Evolutionary conservation across 2,113 vertebrate species (phyloP).

Genomic region (Oenanthe melanoleuca): DNA sequence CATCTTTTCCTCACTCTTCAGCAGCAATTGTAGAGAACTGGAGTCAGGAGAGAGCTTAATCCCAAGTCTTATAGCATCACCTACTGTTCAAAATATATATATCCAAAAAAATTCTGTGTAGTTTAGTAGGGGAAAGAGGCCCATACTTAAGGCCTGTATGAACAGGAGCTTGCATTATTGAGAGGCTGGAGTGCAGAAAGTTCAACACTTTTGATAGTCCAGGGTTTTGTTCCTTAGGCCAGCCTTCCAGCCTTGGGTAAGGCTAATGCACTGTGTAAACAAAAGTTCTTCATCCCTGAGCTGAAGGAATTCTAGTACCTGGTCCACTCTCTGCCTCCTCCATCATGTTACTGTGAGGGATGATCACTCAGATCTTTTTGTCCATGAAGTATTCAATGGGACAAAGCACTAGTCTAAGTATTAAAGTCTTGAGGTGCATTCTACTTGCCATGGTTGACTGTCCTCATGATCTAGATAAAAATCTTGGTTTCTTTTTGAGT

Average conservation of each 20-base stretch:
- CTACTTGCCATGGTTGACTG: background rate
- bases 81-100: conserved; percentile 52
- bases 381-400: background rate
- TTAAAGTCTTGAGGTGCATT: background rate
- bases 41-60: background rate
- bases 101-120: background rate
- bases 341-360: background rate
- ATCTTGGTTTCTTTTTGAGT: background rate
- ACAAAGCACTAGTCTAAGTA: background rate
- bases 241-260: background rate
- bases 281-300: background rate
- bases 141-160: background rate
- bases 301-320: background rate
- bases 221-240: background rate
- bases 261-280: background rate
- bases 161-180: background rate
- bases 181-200: background rate
- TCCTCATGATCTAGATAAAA: background rate
- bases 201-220: background rate
- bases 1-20: background rate
- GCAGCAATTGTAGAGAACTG: too few relatives aligned
- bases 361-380: background rate
- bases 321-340: background rate
- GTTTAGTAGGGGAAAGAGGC: fast-evolving
- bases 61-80: conserved; percentile 69